Conservation (phyloP, 2,888 invertebrate genomes). For the Pherbina coryleti region DNA sequence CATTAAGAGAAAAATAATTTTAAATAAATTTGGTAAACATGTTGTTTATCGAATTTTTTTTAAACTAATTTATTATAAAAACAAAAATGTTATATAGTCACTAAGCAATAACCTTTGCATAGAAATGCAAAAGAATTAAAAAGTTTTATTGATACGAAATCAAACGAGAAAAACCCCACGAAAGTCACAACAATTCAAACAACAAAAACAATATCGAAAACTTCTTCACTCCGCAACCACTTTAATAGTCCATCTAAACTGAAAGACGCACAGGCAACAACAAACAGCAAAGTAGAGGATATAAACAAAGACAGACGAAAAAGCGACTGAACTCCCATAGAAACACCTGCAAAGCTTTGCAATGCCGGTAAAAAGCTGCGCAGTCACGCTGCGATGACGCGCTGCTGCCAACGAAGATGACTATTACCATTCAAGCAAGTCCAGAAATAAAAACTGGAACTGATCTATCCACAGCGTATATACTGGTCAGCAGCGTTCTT, state of each 20-base stretch:
- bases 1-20: too few relatives aligned
- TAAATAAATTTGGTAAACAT: too few relatives aligned
- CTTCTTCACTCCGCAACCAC: not conserved
- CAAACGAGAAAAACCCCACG: too few relatives aligned
- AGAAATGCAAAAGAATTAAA: too few relatives aligned
- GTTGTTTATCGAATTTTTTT: too few relatives aligned
- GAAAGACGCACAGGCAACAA: not conserved
- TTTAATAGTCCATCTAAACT: not conserved
- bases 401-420: not conserved
- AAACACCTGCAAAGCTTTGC: not conserved
- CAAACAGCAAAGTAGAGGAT: not conserved
- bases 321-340: slow-evolving; percentile 3
- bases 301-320: slow-evolving; percentile 11
- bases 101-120: too few relatives aligned
- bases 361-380: not conserved
- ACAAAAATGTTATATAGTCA: too few relatives aligned
- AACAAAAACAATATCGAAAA: not conserved
- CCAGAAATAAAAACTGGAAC: not conserved
- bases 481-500: too few relatives aligned
- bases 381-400: not conserved
- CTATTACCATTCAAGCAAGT: not conserved
- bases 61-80: too few relatives aligned
- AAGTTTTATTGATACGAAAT: too few relatives aligned
- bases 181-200: not conserved
- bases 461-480: not conserved